Base-by-base conservation (phyloP, 2,113 vertebrate genomes). In the Hydrolagus affinis region DNA sequence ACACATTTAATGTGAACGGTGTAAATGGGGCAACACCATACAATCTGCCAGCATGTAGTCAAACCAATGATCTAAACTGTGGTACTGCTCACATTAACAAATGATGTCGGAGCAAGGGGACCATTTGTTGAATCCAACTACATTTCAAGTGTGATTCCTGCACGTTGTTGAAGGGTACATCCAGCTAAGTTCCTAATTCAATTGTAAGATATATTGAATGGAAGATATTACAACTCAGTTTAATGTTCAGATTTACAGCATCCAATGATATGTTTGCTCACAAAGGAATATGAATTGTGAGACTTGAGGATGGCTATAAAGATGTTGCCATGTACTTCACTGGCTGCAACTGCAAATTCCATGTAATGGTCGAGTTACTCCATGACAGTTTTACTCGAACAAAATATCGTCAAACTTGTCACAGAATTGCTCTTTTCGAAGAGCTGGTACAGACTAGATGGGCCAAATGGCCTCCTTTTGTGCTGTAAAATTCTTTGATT, bases 261-360 rank as follows among this genome's bases (percentile, higher is more conserved):
- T 56, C 12, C 66, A 69, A 69, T 21, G 66, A 15, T 44, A 44
- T 69, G 66, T 69, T 69, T 69, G 21, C 73, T 56, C 3, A 30
- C 15, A 7, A 56, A 19, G 17, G 32, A 44, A 44, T 56, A 30
- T 75, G 32, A 75, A 75, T 11, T 75, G 73, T 21, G 73, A 44
- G 73, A 75, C 56, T 75, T 75, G 32, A 75, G 32, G 32, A 75
- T 56, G n/a, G 32, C 30, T 74, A 15, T 15, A 56, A 44, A 74
- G 72, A 8, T 56, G 4, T 19, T 56, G 32, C 28, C 32, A 56
- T 19, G 21, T 75, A 56, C 32, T 75, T 75, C 73, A 75, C 56
- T 75, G 73, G 44, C 73, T 75, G 30, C 32, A n/a, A 75, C 32
- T 32, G 30, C 73, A 75, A 56, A 75, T 57, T 56, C 32, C 73